Base-by-base conservation (phyloP, 2,888 invertebrate genomes). In the Belgica antarctica region DNA sequence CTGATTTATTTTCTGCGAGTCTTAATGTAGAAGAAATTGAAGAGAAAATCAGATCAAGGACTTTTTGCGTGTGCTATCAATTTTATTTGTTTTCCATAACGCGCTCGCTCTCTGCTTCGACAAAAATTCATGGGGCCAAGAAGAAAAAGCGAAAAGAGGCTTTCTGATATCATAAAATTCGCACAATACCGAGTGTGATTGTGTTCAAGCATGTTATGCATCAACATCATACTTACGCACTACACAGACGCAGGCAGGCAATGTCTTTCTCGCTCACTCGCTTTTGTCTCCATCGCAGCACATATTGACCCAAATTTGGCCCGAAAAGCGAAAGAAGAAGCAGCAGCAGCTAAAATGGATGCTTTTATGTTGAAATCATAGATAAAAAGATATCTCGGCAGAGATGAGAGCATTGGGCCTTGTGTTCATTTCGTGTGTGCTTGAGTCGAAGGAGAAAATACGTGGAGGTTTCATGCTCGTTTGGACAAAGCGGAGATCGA, bases 351-450 rank as follows among this genome's bases (percentile, higher is more conserved):
- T 52, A 19, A 52, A 52, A 52, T 52, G 52, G 52, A 5, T 52
- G 52, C 22, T 52, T 52, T 52, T 52, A 52, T 59, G 59, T 59
- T 59, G 59, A 59, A 59, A 59, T 59, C 59, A 59, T 59, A 59
- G 59, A 59, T 59, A 59, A 59, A 59, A 59, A 52, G 41, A 41
- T 41, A 41, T 41, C 15, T 41, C 41, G 41, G 52, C 52, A 52
- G 52, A 52, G 22, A 52, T 34, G 34, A 34, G 34, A 12, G 41
- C 12, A 17, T 19, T 2, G 52, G 52, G 52, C 52, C 52, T 52
- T 52, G 52, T 52, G 17, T 22, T 52, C 22, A 22, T 22, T 52
- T 52, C 22, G 34, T 52, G 12, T 12, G 52, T 52, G 17, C n/a
- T 52, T 52, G 2, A 7, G 17, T 10, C 12, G 52, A 52, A 52